These are phyloP conservation scores for Drosophila quinaria DNA, from an alignment of 2,888 invertebrate genomes.

Conservation along the genomic window DNA sequence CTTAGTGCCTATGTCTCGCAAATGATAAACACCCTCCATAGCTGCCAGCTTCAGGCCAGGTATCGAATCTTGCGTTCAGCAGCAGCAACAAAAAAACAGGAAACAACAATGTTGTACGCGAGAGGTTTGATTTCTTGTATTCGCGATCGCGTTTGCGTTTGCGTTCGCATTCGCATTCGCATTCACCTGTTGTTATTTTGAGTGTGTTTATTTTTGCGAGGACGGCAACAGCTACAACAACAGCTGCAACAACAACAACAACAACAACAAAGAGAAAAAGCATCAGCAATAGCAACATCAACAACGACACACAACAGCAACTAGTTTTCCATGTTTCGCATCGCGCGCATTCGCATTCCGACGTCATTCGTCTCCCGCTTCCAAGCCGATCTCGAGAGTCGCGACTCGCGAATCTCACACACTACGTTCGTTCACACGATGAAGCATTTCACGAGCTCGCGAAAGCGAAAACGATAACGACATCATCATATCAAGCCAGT, in stretches of 20 bases:
- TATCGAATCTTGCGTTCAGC: constrained; percentile 6
- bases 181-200: constrained; percentile 78
- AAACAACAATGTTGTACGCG: constrained; percentile 68
- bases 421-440: not conserved
- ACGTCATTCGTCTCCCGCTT: constrained; percentile 35
- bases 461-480: too few species aligned
- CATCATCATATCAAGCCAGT: too few species aligned
- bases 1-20: constrained; percentile 41
- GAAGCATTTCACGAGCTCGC: not conserved
- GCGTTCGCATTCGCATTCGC: constrained; percentile 56
- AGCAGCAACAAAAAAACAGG: constrained; percentile 53
- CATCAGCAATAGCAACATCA: constrained; percentile 41
- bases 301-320: constrained; percentile 62
- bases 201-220: constrained; percentile 65
- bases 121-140: constrained; percentile 73
- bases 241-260: constrained; percentile 23
- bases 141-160: constrained; percentile 47
- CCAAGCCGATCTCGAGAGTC: constrained; percentile 31
- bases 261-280: constrained; percentile 38
- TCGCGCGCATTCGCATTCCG: constrained; percentile 60
- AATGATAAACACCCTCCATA: constrained; percentile 51
- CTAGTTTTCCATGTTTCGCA: constrained; percentile 75
- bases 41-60: not conserved
- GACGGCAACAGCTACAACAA: constrained; percentile 47
- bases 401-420: not conserved